Evolutionary conservation across 92 coral and sea anemone genomes (phyloP).

Genomic region (Parazoanthus swiftii): DNA sequence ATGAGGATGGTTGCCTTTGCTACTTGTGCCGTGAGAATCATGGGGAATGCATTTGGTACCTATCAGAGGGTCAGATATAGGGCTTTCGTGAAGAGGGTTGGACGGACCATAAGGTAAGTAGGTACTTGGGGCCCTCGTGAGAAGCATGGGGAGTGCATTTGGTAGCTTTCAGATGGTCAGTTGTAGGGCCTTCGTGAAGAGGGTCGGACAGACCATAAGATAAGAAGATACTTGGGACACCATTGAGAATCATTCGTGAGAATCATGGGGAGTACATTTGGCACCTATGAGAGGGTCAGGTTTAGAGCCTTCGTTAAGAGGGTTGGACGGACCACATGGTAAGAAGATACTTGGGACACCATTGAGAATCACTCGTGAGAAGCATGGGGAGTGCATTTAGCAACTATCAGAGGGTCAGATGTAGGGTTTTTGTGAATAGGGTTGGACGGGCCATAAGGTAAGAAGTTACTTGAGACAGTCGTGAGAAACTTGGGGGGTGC

Average conservation of each 20-base stretch:
- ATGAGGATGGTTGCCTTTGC: conserved; percentile 95
- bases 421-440: conserved; percentile 73
- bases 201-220: conserved; percentile 95
- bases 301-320: conserved; percentile 88
- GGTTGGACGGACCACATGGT: conserved; percentile 94
- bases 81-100: conserved; percentile 94
- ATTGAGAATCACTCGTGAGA: background rate
- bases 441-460: conserved; percentile 94
- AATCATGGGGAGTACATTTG: conserved; percentile 84
- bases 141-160: conserved; percentile 86
- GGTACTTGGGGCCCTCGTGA: conserved; percentile 8
- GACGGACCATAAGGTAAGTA: conserved; percentile 86
- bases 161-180: conserved; percentile 76
- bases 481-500: conserved; percentile 54
- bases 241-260: conserved; percentile 26
- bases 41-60: conserved; percentile 85
- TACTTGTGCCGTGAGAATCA: conserved; percentile 76
- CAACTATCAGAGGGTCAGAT: conserved; percentile 70
- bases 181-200: conserved; percentile 90
- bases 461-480: background rate
- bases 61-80: conserved; percentile 87
- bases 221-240: background rate
- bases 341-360: background rate
- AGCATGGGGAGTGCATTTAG: conserved; percentile 45
- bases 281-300: conserved; percentile 77